Evolutionary conservation across 2,888 invertebrate species (phyloP).

Genomic region (Phaonia tiefii): DNA sequence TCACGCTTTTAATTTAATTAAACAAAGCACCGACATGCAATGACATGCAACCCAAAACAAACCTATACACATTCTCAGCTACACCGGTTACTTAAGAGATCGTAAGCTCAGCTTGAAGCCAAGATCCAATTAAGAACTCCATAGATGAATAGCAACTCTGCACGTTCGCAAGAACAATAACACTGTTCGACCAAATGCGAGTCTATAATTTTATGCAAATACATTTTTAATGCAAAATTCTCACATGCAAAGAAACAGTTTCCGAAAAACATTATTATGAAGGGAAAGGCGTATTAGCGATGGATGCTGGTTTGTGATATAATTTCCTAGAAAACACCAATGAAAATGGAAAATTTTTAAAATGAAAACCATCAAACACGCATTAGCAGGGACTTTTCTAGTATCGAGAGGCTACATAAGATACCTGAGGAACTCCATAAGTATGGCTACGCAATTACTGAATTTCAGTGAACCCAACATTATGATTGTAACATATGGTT

Average conservation of each 20-base stretch:
- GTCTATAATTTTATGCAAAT: conserved; percentile 20
- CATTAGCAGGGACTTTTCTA: no score
- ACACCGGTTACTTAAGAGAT: neutral
- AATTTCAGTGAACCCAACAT: no score
- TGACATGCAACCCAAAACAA: neutral
- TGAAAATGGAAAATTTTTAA: no score
- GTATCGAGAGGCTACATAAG: no score
- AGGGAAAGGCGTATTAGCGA: no score
- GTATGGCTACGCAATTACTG: no score
- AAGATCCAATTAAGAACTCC: conserved; percentile 43
- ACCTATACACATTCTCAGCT: no score
- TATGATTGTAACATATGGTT: no score
- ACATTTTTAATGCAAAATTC: neutral
- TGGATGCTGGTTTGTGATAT: no score
- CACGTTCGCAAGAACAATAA: conserved; percentile 9
- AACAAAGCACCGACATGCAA: conserved; percentile 22
- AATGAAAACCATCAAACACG: no score
- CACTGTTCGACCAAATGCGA: neutral
- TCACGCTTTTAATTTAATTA: conserved; percentile 56
- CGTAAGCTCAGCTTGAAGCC: conserved; percentile 34
- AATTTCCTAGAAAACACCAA: no score
- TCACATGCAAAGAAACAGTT: conserved; percentile 5
- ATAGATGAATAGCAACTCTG: neutral
- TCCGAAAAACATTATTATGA: neutral
- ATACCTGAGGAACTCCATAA: no score